A percentile compares a stretch with the other conserved stretches of the same genome.
Conservation (phyloP, 2,888 invertebrate genomes). For the Eupeodes luniger region DNA sequence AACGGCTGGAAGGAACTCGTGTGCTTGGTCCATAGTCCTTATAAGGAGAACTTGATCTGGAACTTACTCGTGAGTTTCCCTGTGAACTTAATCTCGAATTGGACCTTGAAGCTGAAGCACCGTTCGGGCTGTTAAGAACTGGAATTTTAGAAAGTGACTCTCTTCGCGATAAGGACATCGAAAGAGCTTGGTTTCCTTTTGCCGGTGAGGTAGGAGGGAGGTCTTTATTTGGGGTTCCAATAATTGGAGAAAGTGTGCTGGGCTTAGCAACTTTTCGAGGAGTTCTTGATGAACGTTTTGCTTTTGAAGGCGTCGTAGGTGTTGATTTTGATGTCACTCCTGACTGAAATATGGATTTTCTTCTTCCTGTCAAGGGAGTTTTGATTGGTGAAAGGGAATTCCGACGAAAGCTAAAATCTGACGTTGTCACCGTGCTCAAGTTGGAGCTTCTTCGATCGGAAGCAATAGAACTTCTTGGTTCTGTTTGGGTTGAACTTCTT, state of each 20-base stretch:
- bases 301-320: constrained; percentile 62
- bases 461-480: constrained; percentile 77
- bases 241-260: constrained; percentile 83
- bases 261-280: constrained; percentile 82
- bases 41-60: constrained; percentile 78
- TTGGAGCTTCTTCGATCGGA: constrained; percentile 83
- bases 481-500: constrained; percentile 83
- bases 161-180: constrained; percentile 78
- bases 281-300: constrained; percentile 64
- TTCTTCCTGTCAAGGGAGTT: constrained; percentile 45
- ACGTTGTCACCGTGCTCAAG: constrained; percentile 82
- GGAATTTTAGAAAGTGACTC: constrained; percentile 83
- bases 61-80: constrained; percentile 77
- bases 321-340: constrained; percentile 59
- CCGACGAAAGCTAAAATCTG: constrained; percentile 83
- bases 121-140: constrained; percentile 77
- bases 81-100: constrained; percentile 76
- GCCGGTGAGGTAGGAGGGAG: constrained; percentile 61
- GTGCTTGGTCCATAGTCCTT: constrained; percentile 78
- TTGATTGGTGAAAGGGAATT: constrained; percentile 78
- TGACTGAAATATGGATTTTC: constrained; percentile 70
- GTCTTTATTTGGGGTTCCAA: constrained; percentile 84
- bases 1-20: constrained; percentile 78
- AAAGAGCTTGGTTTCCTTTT: constrained; percentile 65
- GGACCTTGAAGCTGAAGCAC: constrained; percentile 75